Evolutionary conservation across 2,888 invertebrate genomes (phyloP), one percentile per base, ranked within the genome.

Genomic region (Xestia sexstrigata): DNA sequence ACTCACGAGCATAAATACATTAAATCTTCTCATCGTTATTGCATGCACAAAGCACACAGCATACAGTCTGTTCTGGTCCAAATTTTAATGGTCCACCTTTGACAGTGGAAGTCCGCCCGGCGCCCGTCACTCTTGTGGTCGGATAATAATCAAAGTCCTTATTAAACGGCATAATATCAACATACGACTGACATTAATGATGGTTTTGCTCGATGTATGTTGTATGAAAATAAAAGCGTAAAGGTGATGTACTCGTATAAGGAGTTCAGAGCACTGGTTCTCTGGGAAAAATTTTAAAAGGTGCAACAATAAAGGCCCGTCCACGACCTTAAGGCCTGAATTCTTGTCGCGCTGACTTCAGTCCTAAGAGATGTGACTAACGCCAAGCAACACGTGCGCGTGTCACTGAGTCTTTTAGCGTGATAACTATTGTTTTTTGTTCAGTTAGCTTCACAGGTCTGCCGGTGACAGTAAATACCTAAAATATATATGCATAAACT

Each of bases 71-170:
- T 17, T 58, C 13, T 58, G 30, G 30, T 39, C 15, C 23, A 67
- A 62, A 79, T 78, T 78, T 58, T 47, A 72, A 79, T 67, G 45
- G 35, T 52, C 11, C n/a, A 30, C 47, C 67, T 67, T 68, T 68
- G 47, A 68, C 60, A 45, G 42, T 6, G 20, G 20, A 45, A 52
- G 15, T 26, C 9, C 52, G 35, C 11, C 0, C 20, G 3, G 47
- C 26, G 17, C n/a, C 45, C 30, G n/a, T 39, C 30, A 52, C 49
- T 65, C 17, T 49, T 35, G 45, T 15, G 60, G 35, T 66, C n/a
- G 39, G 23, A 69, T 66, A 39, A 66, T 74, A 39, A 66, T 74
- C 30, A 67, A 68, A 62, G 39, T 47, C 26, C 20, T 80, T 58
- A 70, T 66, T 74, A 74, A 26, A 58, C 42, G 13, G 35, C 35